Base-by-base conservation (phyloP, 2,888 invertebrate genomes). In the Chymomyza caudatula region DNA sequence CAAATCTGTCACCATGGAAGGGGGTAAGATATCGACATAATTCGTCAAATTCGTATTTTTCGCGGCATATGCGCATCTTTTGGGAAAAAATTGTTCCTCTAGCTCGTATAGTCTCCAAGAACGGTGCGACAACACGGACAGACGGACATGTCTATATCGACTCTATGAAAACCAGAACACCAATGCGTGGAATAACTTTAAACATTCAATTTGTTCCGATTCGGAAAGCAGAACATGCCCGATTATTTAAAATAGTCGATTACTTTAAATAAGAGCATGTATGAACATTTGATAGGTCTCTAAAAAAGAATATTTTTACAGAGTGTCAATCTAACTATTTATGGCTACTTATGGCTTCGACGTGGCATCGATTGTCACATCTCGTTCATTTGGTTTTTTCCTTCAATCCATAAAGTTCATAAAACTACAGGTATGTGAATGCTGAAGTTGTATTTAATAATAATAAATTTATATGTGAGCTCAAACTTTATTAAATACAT, bases 321-420 rank as follows among this genome's bases (percentile, higher is more conserved):
- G 25, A 25, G 6, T 25, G 11, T 13, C 11, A 11, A 2, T n/a
- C n/a, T n/a, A n/a, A n/a, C n/a, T n/a, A n/a, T n/a, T n/a, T 37
- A 37, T 47, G 44, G 44, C 44, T n/a, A 13, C 44, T 37, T 11
- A 37, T 47, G 44, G 44, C 17, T 47, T 15, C 17, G 15, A 11
- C 11, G 3, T 11, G 29, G 11, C 43, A 4, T 23, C 37, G 20
- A 4, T 11, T 13, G 13, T 0, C 11, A 55, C 43, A n/a, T 23
- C 85, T 90, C 90, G 87, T 77, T 79, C 90, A 90, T 90, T 90
- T 88, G 87, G 88, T 89, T 90, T 89, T 89, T 80, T 83, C 78
- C 86, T 86, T 88, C 86, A 85, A 76, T 84, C 90, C 78, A 86
- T 75, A 87, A 75, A 87, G 88, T 88, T 88, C 69, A 65, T 74